Conservation (phyloP, 2,888 invertebrate genomes). For the Scaptomyza flava region DNA sequence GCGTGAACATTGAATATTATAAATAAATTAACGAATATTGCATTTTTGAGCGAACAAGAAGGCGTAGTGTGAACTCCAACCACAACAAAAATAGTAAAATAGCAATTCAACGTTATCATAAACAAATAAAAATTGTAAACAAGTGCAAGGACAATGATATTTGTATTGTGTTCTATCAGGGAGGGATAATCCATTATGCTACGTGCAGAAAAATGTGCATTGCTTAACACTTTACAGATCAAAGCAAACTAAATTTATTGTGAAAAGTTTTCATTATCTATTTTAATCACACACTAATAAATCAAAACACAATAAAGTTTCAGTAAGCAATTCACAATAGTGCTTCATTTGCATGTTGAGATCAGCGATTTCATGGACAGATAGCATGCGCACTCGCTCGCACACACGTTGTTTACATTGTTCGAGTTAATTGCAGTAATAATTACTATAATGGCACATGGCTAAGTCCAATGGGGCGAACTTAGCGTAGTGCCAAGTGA, state of each 20-base stretch:
- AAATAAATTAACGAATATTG: constrained; percentile 68
- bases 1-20: constrained; percentile 68
- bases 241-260: background rate
- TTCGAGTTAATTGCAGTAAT: constrained; percentile 7
- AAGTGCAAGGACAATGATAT: background rate
- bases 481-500: constrained; percentile 33
- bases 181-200: too few species aligned
- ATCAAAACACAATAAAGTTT: constrained; percentile 1
- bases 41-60: constrained; percentile 11
- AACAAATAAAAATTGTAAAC: background rate
- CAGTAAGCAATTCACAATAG: constrained; percentile 1
- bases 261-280: too few species aligned
- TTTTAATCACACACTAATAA: background rate
- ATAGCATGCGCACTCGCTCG: background rate
- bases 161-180: background rate
- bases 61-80: background rate
- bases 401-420: constrained; percentile 9
- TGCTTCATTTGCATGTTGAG: constrained; percentile 6
- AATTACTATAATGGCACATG: constrained; percentile 8
- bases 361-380: constrained; percentile 1
- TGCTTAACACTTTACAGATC: too few species aligned
- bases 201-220: too few species aligned
- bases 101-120: constrained; percentile 10
- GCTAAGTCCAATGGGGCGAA: constrained; percentile 27
- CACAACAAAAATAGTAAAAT: background rate